Evolutionary conservation across 2,888 invertebrate species (phyloP), one percentile per base, ranked within the genome.

Genomic region (Hypolimnas misippus): DNA sequence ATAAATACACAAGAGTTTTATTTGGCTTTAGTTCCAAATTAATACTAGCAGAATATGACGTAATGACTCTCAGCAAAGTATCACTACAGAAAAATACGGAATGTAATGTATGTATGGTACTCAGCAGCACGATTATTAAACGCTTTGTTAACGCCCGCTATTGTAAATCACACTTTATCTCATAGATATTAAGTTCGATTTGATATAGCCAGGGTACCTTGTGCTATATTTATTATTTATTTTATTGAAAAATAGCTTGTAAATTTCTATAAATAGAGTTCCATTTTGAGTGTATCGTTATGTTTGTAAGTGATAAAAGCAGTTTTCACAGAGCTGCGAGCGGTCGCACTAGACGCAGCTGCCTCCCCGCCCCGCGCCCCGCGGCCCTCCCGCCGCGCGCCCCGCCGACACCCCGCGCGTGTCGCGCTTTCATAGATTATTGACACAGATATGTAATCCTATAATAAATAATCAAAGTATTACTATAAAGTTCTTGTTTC

Each of bases 261-360:
- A 65, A 7, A 0, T 0, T 0, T 1, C 7, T 19, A 0, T 10
- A 0, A 1, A 54, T 64, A 72, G 65, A 53, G 67, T 69, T 59
- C 50, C 65, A 44, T 76, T 77, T 78, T 6, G 53, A 62, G 59
- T 75, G 70, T 19, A 44, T 10, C 12, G 12, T 46, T 7, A 14
- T 33, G 65, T 64, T 70, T 66, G 68, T 73, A 73, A 77, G 73
- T 78, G 82, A 84, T 86, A 84, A 81, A 84, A 84, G 84, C 84
- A 84, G 82, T 87, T 86, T 87, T 84, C 83, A 84, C 78, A 76
- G 80, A 82, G 83, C 75, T 79, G 78, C 79, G 80, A 83, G 80
- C 80, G 83, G 81, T 79, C 82, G 82, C 84, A 83, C 87, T 86
- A 87, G 90, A 90, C 90, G 89, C 90, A 89, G 87, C 86, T 86